A percentile compares a stretch with the other conserved stretches of the same genome.
Conservation (phyloP, 2,888 invertebrate species). For the Metopia argyrocephala region DNA sequence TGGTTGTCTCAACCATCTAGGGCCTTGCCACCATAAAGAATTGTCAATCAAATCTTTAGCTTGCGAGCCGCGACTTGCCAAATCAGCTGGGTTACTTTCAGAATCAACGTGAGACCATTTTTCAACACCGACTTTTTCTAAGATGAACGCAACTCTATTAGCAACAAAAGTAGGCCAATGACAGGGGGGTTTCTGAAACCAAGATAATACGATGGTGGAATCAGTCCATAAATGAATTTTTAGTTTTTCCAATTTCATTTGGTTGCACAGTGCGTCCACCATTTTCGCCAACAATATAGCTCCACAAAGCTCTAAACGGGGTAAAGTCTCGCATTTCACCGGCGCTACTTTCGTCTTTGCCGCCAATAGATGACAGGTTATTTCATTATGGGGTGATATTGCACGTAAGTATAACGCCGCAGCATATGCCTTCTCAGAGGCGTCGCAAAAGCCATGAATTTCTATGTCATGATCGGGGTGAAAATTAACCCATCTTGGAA, state of each 20-base stretch:
- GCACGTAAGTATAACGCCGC: too few species aligned
- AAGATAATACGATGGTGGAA: constrained; percentile 1
- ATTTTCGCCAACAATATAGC: too few species aligned
- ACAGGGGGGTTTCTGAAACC: constrained; percentile 1
- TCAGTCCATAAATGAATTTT: constrained; percentile 13
- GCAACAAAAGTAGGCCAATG: constrained; percentile 7
- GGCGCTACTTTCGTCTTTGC: too few species aligned
- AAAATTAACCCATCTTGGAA: too few species aligned
- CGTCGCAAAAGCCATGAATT: too few species aligned
- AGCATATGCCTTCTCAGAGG: too few species aligned
- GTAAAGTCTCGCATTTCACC: too few species aligned
- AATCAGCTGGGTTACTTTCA: background rate
- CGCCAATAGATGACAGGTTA: too few species aligned
- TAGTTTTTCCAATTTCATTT: background rate
- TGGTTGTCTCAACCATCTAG: background rate
- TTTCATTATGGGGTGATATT: too few species aligned
- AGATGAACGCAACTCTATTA: background rate
- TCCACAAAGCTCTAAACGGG: too few species aligned
- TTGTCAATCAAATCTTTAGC: background rate
- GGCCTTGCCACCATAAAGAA: background rate
- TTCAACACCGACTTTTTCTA: background rate
- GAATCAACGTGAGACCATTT: background rate
- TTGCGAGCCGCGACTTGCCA: background rate
- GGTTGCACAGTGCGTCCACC: background rate
- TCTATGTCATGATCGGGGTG: too few species aligned